Conservation (phyloP, 2,888 invertebrate genomes). For the Zhuqinia jingwanae region DNA sequence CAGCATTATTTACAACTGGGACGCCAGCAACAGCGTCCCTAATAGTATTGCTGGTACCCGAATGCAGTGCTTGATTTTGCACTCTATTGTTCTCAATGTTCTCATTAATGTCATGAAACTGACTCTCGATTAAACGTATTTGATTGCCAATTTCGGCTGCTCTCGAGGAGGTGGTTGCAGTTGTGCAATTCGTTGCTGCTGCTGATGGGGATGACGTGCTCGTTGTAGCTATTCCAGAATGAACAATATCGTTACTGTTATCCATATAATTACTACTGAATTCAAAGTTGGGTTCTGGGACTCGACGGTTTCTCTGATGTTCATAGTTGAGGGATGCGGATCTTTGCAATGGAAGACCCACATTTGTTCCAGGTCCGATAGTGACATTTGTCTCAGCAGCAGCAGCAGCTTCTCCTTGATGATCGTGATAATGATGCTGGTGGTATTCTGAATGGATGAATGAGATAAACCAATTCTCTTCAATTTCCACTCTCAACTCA, state of each 20-base stretch:
- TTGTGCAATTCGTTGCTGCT: constrained; percentile 2
- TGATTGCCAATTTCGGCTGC: constrained; percentile 69
- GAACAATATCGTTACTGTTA: not conserved
- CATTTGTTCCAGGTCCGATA: constrained; percentile 38
- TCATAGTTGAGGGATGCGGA: constrained; percentile 70
- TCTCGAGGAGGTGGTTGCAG: not conserved
- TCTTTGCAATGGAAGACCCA: constrained; percentile 64
- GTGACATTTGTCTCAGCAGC: too few relatives aligned
- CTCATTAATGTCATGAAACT: constrained; percentile 55
- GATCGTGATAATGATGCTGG: constrained; percentile 24
- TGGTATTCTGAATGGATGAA: constrained; percentile 75
- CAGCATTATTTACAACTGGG: constrained; percentile 35
- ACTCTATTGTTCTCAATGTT: not conserved
- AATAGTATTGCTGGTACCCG: constrained; percentile 44
- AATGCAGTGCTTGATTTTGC: not conserved
- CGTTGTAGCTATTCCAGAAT: not conserved
- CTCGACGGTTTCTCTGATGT: not conserved
- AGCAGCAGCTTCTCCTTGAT: not conserved
- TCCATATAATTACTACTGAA: constrained; percentile 9
- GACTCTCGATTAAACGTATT: constrained; percentile 67
- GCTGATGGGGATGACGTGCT: not conserved
- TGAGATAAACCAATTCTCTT: constrained; percentile 76
- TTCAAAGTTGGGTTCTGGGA: not conserved
- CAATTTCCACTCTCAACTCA: constrained; percentile 72
- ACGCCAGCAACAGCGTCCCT: constrained; percentile 39